phyloP scores from a whole-genome alignment of 2,888 invertebrate species.

The Tachina fera region DNA sequence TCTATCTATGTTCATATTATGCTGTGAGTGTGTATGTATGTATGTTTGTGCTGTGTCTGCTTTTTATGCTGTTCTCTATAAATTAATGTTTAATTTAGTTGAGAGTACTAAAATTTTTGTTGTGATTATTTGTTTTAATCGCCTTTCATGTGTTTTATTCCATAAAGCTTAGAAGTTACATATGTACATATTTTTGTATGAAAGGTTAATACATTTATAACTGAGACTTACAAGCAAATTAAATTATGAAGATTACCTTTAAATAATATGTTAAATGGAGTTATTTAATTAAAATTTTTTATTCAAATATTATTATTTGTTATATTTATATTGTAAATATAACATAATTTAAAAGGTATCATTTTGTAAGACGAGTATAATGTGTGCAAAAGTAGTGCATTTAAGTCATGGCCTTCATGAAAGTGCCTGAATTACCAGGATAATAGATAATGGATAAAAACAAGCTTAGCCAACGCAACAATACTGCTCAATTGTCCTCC shows the following conservation, averaged over 20 bases:
- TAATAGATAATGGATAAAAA: no score
- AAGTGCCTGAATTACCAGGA: no score
- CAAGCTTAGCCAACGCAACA: no score
- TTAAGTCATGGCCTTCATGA: no score
- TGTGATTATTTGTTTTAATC: slow-evolving; percentile 55
- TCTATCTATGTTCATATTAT: neutral
- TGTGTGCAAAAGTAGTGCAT: no score
- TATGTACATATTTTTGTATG: slow-evolving; percentile 26
- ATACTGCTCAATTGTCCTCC: no score
- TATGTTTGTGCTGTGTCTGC: neutral
- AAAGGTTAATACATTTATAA: neutral
- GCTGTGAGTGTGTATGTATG: neutral
- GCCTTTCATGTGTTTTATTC: slow-evolving; percentile 33
- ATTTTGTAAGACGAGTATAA: no score
- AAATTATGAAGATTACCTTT: slow-evolving; percentile 13
- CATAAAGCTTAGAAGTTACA: slow-evolving; percentile 37
- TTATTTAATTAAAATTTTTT: neutral
- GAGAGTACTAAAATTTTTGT: slow-evolving; percentile 30
- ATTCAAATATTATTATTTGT: neutral
- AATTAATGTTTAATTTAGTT: slow-evolving; percentile 67
- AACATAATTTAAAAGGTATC: no score
- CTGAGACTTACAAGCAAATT: neutral
- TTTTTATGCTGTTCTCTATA: slow-evolving; percentile 25
- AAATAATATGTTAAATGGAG: neutral
- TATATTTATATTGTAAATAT: no score